Base-by-base conservation (phyloP, 1,140 invertebrate species). In the Globodera rostochiensis region DNA sequence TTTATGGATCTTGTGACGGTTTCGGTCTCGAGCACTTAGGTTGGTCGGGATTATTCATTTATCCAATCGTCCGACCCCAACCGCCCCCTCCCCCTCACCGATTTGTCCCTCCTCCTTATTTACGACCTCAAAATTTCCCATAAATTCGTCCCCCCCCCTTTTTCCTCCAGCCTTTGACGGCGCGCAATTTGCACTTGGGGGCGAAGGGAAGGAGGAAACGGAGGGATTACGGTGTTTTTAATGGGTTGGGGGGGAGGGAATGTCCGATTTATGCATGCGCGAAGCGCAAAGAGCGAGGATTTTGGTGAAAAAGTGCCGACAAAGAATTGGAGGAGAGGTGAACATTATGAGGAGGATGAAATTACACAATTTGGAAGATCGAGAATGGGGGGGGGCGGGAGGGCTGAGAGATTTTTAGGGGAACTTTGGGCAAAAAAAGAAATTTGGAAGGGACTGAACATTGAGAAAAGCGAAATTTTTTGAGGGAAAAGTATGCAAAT, bases 41-140 rank as follows among this genome's bases (percentile, higher is more conserved):
- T 15, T 15, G 11, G 25, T 21, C 25, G 25, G n/a, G 69, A 15
- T 6, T 6, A 47, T 4, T 19, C 9, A 36, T 1, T 19, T 25
- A 71, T 19, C 25, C 25, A 9, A 13, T 71, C 21, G n/a, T 21
- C 69, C 13, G n/a, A 11, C 69, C 69, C 69, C 69, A 19, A 6
- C 15, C 69, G 8, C 69, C 25, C 11, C 11, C 69, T 15, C 9
- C 46, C 21, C 69, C 11, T n/a, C n/a, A n/a, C 66, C 66, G n/a
- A 69, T 69, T 69, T 69, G n/a, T 21, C n/a, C 25, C 25, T 19
- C 69, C 25, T 0, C 8, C 25, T 47, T 47, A 36, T 71, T 71
- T 71, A 71, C 69, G 69, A 71, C 69, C 69, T 71, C 21, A 71
- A 71, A 60, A 15, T 60, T 71, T 19, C 69, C 69, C 69, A 71